These are phyloP conservation scores for Chaetura pelagica DNA, from an alignment of 2,113 vertebrate genomes.

Conservation along the genomic window DNA sequence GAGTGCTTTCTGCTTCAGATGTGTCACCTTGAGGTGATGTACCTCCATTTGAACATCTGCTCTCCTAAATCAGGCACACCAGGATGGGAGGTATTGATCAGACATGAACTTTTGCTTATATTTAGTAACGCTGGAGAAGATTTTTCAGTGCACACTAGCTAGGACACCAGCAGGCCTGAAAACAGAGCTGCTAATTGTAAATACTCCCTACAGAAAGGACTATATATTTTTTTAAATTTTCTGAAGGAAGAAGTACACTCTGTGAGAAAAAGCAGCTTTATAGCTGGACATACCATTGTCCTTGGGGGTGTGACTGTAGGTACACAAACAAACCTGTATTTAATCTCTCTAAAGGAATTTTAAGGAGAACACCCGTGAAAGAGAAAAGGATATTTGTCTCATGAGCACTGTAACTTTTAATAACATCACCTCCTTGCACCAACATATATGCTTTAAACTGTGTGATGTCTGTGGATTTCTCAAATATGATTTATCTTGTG, in stretches of 20 bases:
- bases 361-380: constrained; percentile 16
- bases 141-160: background rate
- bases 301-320: constrained; percentile 25
- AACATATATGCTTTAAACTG: background rate
- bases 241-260: constrained; percentile 5
- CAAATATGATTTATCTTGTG: background rate
- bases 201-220: background rate
- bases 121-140: background rate
- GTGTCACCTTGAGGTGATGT: background rate
- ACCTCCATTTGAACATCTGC: background rate
- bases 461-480: background rate
- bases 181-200: background rate
- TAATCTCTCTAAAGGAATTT: constrained; percentile 5
- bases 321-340: constrained; percentile 14
- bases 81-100: background rate
- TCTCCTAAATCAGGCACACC: background rate
- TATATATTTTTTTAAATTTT: background rate
- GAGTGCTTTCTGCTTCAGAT: constrained; percentile 19
- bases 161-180: constrained; percentile 2
- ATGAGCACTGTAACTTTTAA: background rate
- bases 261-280: background rate
- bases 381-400: background rate
- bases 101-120: background rate
- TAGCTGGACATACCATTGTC: background rate
- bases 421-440: background rate